These are phyloP conservation scores for Tricholaema leucomelas DNA, from an alignment of 2,113 vertebrate genomes.

Conservation along the genomic window DNA sequence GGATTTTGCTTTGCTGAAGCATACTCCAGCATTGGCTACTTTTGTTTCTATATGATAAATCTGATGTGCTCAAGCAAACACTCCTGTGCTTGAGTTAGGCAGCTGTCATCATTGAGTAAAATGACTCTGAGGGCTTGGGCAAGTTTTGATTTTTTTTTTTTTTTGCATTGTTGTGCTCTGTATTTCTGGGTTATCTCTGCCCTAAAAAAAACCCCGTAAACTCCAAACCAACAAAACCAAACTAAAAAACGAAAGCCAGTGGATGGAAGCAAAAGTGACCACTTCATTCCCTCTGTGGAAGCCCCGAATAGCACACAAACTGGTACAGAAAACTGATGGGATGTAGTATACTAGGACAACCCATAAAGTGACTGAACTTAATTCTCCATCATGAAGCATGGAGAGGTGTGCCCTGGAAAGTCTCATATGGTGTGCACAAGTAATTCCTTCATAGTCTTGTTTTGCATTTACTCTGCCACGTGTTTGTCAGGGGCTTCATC, in stretches of 20 bases:
- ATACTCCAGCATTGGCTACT: not conserved
- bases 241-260: not conserved
- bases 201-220: not conserved
- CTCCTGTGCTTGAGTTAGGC: not conserved
- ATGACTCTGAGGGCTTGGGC: not conserved
- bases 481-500: not conserved
- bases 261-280: not conserved
- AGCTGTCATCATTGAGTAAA: not conserved
- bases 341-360: not conserved
- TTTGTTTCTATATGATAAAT: not conserved
- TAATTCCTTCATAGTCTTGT: not conserved
- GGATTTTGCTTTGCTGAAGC: not conserved
- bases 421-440: not conserved
- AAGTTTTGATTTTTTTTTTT: not conserved
- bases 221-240: not conserved
- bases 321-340: not conserved
- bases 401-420: not conserved
- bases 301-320: fast-evolving
- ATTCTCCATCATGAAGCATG: not conserved
- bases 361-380: not conserved
- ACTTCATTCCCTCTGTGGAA: not conserved
- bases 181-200: not conserved
- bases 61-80: not conserved
- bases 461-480: not conserved
- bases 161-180: not conserved